Evolutionary conservation across 2,888 invertebrate species (phyloP).

Genomic region (Macrosiphum euphorbiae): DNA sequence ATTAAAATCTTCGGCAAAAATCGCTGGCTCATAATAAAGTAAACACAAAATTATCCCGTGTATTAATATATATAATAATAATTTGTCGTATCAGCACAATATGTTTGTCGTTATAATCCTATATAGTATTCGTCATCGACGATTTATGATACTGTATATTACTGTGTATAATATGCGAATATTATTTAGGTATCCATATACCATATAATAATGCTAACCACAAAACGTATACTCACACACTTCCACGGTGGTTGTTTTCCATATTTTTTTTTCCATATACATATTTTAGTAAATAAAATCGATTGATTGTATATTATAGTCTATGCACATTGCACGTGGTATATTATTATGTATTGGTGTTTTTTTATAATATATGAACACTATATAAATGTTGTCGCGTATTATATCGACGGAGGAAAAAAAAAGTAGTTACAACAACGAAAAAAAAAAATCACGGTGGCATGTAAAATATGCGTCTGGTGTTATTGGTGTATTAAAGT

Average conservation of each 20-base stretch:
- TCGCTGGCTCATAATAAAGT: background rate
- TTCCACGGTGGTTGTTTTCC: background rate
- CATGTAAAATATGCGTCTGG: conserved; percentile 16
- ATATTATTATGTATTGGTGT: background rate
- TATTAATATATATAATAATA: background rate
- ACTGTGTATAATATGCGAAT: background rate
- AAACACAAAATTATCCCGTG: background rate
- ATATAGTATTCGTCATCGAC: background rate
- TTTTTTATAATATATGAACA: background rate
- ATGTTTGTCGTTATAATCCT: background rate
- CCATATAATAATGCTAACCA: background rate
- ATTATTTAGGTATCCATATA: background rate
- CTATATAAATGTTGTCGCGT: background rate
- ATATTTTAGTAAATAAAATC: conserved; percentile 4
- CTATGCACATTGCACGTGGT: background rate
- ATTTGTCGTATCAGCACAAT: background rate
- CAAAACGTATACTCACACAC: background rate
- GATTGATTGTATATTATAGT: conserved; percentile 9
- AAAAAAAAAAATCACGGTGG: conserved; percentile 7
- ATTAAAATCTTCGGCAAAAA: conserved; percentile 14
- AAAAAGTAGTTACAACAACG: background rate
- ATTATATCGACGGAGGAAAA: background rate
- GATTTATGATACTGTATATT: background rate
- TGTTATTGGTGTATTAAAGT: background rate
- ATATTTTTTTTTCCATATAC: background rate